A percentile compares a stretch with the other conserved stretches of the same genome.
Evolutionary conservation across 2,888 invertebrate species (phyloP).

Genomic region (Xanthia togata): DNA sequence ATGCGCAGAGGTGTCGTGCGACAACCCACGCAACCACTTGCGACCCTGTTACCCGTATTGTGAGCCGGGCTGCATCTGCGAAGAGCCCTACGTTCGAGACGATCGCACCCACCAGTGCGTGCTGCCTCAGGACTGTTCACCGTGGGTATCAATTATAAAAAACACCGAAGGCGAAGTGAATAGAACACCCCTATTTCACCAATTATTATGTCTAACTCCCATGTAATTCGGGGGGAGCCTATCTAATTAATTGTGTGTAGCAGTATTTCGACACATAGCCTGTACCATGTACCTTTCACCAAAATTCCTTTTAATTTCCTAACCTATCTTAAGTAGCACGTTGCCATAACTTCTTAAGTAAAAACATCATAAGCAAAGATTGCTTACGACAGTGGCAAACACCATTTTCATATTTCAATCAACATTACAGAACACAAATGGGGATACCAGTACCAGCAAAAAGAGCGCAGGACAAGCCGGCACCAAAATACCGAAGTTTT

Average conservation of each 20-base stretch:
- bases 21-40: constrained; percentile 87
- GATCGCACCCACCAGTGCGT: constrained; percentile 88
- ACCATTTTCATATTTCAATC: background rate
- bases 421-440: constrained; percentile 86
- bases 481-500: constrained; percentile 69
- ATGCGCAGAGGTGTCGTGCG: constrained; percentile 87
- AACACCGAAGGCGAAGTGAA: background rate
- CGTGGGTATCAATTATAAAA: constrained; percentile 75
- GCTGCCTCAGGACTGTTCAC: constrained; percentile 86
- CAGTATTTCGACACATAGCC: too few relatives aligned
- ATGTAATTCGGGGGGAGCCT: background rate
- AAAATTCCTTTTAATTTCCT: background rate
- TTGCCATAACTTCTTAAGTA: background rate
- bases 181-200: background rate
- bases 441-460: constrained; percentile 85
- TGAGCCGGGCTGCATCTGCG: constrained; percentile 87
- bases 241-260: background rate
- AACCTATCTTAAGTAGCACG: background rate
- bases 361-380: background rate
- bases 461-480: constrained; percentile 69
- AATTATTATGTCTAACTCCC: background rate
- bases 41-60: constrained; percentile 88
- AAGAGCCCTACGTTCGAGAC: constrained; percentile 86
- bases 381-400: background rate
- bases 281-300: too few relatives aligned